phyloP scores from a whole-genome alignment of 2,797 vertebrate species.

The Rachycentron canadum region DNA sequence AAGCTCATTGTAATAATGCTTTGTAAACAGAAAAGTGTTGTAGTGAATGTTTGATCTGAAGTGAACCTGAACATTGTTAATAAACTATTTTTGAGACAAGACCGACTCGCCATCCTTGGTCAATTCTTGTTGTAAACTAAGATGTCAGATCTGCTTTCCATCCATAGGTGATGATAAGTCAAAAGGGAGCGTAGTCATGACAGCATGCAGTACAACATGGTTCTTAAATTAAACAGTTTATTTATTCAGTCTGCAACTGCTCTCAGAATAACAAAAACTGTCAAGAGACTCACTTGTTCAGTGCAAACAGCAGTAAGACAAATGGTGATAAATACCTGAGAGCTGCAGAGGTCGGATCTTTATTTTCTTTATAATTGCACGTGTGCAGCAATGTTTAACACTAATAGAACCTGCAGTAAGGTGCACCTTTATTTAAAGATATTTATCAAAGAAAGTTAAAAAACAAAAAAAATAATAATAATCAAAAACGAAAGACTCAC shows the following conservation, averaged over 20 bases:
- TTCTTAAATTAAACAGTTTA: conserved; percentile 8
- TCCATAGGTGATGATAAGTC: neutral
- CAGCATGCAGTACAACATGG: neutral
- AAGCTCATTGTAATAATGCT: conserved; percentile 76
- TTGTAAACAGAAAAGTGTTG: conserved; percentile 74
- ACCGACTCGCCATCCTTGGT: neutral
- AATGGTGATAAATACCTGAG: conserved; percentile 34
- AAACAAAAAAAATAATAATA: no score
- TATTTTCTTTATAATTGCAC: neutral
- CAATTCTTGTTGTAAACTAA: neutral
- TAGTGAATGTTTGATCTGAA: conserved; percentile 78
- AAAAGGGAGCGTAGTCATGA: neutral
- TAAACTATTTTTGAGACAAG: conserved; percentile 85
- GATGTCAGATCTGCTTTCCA: neutral
- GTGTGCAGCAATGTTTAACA: neutral
- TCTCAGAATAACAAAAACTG: conserved; percentile 7
- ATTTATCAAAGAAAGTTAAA: neutral
- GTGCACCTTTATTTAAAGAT: conserved; percentile 5
- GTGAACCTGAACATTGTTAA: conserved; percentile 80
- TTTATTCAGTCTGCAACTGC: conserved; percentile 9
- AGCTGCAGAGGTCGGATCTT: neutral
- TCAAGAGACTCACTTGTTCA: neutral
- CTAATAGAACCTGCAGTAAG: neutral
- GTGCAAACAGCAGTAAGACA: conserved; percentile 31
- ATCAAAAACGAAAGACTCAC: neutral